These are phyloP conservation scores for Drosophila oshimai DNA, from an alignment of 1,140 invertebrate genomes.

Conservation along the genomic window DNA sequence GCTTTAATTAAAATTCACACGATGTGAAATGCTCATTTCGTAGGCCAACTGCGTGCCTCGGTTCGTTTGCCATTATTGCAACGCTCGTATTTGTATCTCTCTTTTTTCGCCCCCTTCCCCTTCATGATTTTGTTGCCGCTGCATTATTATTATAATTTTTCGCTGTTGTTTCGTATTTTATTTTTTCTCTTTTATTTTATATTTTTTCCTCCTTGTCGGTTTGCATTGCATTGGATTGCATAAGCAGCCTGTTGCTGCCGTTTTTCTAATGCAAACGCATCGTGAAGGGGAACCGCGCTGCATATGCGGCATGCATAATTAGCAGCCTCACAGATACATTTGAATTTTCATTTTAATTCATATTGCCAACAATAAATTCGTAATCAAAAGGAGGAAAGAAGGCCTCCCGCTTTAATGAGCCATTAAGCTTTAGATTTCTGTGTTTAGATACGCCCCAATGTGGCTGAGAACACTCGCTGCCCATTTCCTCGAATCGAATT, in stretches of 20 bases:
- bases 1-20: constrained; percentile 78
- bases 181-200: constrained; percentile 5
- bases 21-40: constrained; percentile 75
- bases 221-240: constrained; percentile 50
- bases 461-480: constrained; percentile 17
- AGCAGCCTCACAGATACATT: constrained; percentile 51
- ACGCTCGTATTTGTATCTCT: constrained; percentile 40
- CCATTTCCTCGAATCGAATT: constrained; percentile 75
- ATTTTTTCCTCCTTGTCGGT: constrained; percentile 14
- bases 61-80: constrained; percentile 58
- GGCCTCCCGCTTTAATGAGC: constrained; percentile 61
- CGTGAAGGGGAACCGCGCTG: constrained; percentile 21
- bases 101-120: constrained; percentile 15
- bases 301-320: constrained; percentile 78
- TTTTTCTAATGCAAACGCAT: constrained; percentile 58
- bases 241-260: constrained; percentile 69
- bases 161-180: constrained; percentile 58
- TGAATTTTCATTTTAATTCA: constrained; percentile 72
- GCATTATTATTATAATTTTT: constrained; percentile 72
- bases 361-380: constrained; percentile 75
- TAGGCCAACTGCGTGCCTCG: constrained; percentile 71
- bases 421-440: constrained; percentile 79
- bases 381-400: constrained; percentile 46
- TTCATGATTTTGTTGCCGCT: constrained; percentile 37
- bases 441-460: constrained; percentile 69